A percentile compares a stretch with the other conserved stretches of the same genome.
Conservation (phyloP, 1,140 invertebrate genomes). For the Coptotermes formosanus region DNA sequence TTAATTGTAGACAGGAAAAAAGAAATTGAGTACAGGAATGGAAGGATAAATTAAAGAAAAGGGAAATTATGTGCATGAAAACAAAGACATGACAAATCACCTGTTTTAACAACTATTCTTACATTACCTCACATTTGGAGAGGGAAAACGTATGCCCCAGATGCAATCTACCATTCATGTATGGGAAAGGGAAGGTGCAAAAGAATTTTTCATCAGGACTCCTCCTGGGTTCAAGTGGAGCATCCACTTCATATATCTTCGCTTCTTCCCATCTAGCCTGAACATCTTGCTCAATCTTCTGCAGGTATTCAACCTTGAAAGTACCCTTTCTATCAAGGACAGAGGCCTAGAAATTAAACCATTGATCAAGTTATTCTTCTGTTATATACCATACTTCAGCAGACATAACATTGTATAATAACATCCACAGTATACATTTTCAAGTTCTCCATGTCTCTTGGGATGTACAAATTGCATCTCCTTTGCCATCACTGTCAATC, state of each 20-base stretch:
- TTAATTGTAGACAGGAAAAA: background rate
- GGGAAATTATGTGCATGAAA: background rate
- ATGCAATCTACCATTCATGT: conserved; percentile 99
- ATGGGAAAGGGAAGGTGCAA: conserved; percentile 96
- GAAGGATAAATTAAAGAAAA: background rate
- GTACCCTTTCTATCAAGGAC: conserved; percentile 83
- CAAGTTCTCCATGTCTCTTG: too few species aligned
- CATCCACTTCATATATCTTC: conserved; percentile 79
- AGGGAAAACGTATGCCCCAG: conserved; percentile 96
- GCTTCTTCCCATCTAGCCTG: conserved; percentile 80
- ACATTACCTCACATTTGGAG: conserved; percentile 85
- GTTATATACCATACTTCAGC: too few species aligned
- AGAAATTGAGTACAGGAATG: background rate
- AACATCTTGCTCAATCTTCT: conserved; percentile 81
- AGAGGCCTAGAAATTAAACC: conserved; percentile 35
- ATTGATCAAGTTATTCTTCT: too few species aligned
- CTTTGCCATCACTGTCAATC: too few species aligned
- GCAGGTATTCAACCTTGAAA: conserved; percentile 86
- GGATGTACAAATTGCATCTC: too few species aligned
- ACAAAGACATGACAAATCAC: background rate
- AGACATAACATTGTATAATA: too few species aligned
- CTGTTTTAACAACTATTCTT: background rate
- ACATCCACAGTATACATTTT: too few species aligned
- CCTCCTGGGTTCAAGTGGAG: conserved; percentile 57
- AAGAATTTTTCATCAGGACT: conserved; percentile 81